These are phyloP conservation scores for Squalus acanthias DNA, from an alignment of 2,797 vertebrate genomes.

Conservation along the genomic window DNA sequence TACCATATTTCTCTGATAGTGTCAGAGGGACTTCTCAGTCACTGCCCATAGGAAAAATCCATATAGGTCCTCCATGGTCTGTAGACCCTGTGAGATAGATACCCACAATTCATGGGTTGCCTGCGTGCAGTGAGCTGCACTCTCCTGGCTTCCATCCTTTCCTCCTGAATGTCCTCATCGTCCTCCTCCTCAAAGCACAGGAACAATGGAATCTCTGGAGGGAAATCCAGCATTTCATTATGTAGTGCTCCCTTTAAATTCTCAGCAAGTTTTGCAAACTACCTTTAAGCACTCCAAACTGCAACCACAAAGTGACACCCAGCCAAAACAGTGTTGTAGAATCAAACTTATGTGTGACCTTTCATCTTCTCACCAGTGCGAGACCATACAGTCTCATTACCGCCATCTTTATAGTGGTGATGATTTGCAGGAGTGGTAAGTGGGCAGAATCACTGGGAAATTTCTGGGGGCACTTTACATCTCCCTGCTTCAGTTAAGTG, in stretches of 20 bases:
- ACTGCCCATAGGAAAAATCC: not conserved
- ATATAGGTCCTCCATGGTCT: not conserved
- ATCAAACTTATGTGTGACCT: not conserved
- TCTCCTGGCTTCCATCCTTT: not conserved
- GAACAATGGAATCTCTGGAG: not conserved
- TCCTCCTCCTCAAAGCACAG: not conserved
- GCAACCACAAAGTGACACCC: not conserved
- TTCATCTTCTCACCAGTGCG: not conserved
- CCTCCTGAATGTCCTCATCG: not conserved
- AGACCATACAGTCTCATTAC: not conserved
- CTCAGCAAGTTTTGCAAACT: not conserved
- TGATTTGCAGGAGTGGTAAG: not conserved
- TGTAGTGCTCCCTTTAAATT: not conserved
- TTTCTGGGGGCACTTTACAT: not conserved
- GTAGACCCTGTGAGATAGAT: not conserved
- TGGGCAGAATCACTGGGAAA: not conserved
- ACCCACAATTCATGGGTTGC: not conserved
- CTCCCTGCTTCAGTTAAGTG: not conserved
- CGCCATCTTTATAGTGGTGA: not conserved
- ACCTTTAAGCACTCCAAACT: not conserved
- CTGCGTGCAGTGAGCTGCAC: not conserved
- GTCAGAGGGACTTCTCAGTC: not conserved
- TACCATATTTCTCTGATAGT: not conserved
- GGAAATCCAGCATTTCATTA: not conserved
- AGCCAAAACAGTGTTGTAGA: not conserved